phyloP scores from a whole-genome alignment of 2,888 invertebrate genomes.

The Sphaerophoria taeniata region DNA sequence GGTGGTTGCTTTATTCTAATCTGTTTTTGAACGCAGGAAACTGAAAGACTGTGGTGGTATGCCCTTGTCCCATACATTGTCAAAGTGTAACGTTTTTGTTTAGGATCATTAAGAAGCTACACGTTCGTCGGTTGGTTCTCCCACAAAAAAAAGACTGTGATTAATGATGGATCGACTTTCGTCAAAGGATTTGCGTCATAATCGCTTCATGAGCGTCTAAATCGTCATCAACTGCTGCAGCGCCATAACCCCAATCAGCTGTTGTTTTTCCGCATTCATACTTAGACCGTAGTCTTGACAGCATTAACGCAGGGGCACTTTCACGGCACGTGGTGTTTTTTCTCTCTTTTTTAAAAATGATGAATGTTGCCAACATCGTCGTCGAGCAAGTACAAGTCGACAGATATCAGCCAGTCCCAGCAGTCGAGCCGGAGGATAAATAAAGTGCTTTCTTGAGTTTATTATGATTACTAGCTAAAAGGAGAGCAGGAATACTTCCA shows the following conservation, averaged over 20 bases:
- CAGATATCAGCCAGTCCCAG: no score
- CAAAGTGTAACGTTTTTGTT: constrained; percentile 14
- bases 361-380: constrained; percentile 47
- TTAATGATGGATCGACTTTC: constrained; percentile 71
- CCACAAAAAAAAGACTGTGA: constrained; percentile 40
- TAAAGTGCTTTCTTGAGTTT: constrained; percentile 57
- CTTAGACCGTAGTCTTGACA: constrained; percentile 47
- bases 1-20: no score
- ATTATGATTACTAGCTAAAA: constrained; percentile 41
- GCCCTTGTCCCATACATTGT: no score
- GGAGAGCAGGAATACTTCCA: no score
- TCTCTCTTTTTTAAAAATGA: constrained; percentile 48
- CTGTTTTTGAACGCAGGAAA: no score
- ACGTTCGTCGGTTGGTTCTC: neutral
- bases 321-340: constrained; percentile 52
- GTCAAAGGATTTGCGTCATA: constrained; percentile 64
- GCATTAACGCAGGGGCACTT: constrained; percentile 41
- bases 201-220: constrained; percentile 50
- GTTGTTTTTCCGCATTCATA: constrained; percentile 52
- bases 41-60: no score
- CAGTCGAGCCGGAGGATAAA: neutral
- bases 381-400: constrained; percentile 16
- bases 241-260: constrained; percentile 45
- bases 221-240: neutral
- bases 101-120: constrained; percentile 45